Conservation (phyloP, 2,797 vertebrate species). For the Kryptopterus vitreolus region DNA sequence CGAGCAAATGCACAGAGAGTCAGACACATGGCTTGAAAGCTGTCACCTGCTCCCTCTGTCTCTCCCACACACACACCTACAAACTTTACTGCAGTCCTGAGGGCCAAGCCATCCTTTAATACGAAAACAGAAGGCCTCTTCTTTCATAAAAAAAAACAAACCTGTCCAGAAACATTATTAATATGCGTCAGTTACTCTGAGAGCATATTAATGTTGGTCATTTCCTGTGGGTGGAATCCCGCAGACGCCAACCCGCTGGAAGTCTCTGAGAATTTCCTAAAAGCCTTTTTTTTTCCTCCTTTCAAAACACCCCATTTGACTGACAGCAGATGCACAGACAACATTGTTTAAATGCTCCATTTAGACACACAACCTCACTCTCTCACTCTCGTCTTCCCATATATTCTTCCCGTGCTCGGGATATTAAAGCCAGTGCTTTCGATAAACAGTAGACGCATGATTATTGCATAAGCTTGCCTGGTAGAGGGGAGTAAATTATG, state of each 20-base stretch:
- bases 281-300: constrained; percentile 62
- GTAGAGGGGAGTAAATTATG: constrained; percentile 70
- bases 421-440: constrained; percentile 66
- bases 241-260: constrained; percentile 22
- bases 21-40: constrained; percentile 1
- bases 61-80: neutral
- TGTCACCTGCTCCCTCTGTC: neutral
- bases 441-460: constrained; percentile 69
- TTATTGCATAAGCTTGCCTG: constrained; percentile 73
- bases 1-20: neutral
- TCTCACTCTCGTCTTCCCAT: constrained; percentile 46
- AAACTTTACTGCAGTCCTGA: constrained; percentile 15
- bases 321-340: constrained; percentile 71
- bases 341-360: constrained; percentile 70
- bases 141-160: constrained; percentile 22
- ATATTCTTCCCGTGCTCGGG: constrained; percentile 65
- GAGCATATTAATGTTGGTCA: constrained; percentile 51
- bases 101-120: constrained; percentile 1
- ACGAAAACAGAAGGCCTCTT: neutral
- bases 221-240: constrained; percentile 60
- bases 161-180: constrained; percentile 38
- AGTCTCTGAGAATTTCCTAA: constrained; percentile 61
- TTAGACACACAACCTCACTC: constrained; percentile 56
- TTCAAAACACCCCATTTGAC: constrained; percentile 67
- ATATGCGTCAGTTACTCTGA: constrained; percentile 40